Evolutionary conservation across 2,797 vertebrate genomes (phyloP).

Genomic region (Mus minutoides): DNA sequence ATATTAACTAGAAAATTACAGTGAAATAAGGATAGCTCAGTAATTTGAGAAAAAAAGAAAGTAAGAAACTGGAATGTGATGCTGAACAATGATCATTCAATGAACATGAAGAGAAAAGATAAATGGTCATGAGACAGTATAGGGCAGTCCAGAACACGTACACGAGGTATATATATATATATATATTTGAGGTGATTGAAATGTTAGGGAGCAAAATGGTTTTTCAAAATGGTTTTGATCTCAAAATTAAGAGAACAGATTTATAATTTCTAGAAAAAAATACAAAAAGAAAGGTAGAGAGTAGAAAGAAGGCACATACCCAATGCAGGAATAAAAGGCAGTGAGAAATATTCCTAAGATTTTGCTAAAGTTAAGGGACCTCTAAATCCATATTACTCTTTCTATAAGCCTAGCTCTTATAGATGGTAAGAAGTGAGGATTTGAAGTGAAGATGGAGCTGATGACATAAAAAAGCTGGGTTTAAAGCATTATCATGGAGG

Average conservation of each 20-base stretch:
- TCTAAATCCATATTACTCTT: not conserved
- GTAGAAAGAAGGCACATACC: not conserved
- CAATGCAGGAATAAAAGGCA: not conserved
- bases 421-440: not conserved
- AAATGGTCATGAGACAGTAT: not conserved
- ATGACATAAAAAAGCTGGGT: not conserved
- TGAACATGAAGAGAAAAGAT: not conserved
- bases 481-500: not conserved
- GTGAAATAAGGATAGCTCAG: not conserved
- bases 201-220: not conserved
- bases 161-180: not conserved
- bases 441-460: not conserved
- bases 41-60: not conserved
- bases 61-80: not conserved
- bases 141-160: not conserved
- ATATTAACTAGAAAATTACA: not conserved
- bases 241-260: not conserved
- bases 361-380: not conserved
- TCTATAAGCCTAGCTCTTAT: not conserved
- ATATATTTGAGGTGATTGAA: not conserved
- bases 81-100: not conserved
- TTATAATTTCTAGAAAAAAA: not conserved
- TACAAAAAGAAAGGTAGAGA: not conserved
- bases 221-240: not conserved
- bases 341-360: not conserved